Base-by-base conservation (phyloP, 2,797 vertebrate species). In the Pseudochirops corinnae region DNA sequence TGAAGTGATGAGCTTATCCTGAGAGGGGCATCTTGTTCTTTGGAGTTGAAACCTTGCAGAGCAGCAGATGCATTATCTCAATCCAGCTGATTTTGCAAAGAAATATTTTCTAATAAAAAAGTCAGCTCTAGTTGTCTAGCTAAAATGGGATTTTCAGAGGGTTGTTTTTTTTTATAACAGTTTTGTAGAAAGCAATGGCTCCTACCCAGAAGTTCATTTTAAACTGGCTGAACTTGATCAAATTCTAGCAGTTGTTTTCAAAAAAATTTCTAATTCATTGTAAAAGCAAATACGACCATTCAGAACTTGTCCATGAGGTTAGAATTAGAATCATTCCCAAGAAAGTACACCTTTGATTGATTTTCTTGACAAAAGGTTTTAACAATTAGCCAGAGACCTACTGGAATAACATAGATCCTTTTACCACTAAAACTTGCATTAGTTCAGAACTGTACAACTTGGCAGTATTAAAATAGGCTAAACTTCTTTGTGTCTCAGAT, bases 221-320 rank as follows among this genome's bases (percentile, higher is more conserved):
- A 39, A 62, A 96, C 11, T 33, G 33, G 1, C 74, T 50, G 33
- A 55, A 57, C 90, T 50, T 90, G 7, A 93, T 94, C 55, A 95
- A 39, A 62, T 87, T 94, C 90, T 91, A 50, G 96, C 93, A 93
- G n/a, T 93, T 10, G 21, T 39, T 96, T 90, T 33, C 31, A 60
- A 92, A 12, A 74, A 93, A 90, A 31, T 82, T 82, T 46, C 21
- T 21, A 82, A 46, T 82, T 82, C 74, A 82, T 31, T 90, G 4
- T 55, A 2, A 52, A 53, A 91, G 24, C 16, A 9, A 56, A 14
- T 74, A 29, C 31, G 4, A 33, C 10, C 56, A 21, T 55, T 93
- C 21, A 93, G 74, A 39, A 57, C 91, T 56, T 94, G 39, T 60
- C 93, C 21, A 39, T 82, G 74, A 82, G n/a, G 46, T 74, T 39